Evolutionary conservation across 1,140 invertebrate genomes (phyloP), one percentile per base, ranked within the genome.

Genomic region (Leucophenga varia): DNA sequence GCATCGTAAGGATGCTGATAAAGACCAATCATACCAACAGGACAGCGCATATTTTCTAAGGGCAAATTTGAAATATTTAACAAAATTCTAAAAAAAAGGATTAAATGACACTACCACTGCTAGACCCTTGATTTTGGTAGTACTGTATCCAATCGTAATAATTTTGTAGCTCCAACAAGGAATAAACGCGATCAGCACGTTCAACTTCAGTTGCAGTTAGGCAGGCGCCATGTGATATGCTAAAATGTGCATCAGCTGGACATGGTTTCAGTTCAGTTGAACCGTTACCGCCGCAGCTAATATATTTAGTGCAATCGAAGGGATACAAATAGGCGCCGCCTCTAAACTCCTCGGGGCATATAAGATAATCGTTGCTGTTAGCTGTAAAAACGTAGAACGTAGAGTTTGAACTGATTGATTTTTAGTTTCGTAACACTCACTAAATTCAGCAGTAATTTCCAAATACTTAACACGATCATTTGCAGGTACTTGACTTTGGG

Each of bases 1-100:
- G 85, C 84, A 45, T 83, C 78, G 0, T 72, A 57, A 1, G 78
- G 78, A 63, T 84, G 83, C 3, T 82, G 77, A 52, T 81, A 83
- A 25, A 77, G 72, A 0, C 85, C 84, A 0, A 77, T 82, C 2
- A 77, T 70, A 8, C 77, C 77, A 12, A 54, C 13, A 0, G 84
- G 83, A 61, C 84, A 86, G 1, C 10, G 22, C 10, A 25, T 6
- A 6, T 5, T 25, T 5, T 6, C 22, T 25, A 25, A 25, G 22
- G 5, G 5, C 22, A 25, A 25, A 6, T 25, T 6, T 6, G 10
- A 25, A 6, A 25, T 25, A 25, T 25, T 25, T 10, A 25, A 25
- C 22, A 10, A 5, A 25, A 10, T 5, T 25, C 10, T 6, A 6
- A 6, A 10, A 10, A 25, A 25, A 25, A 25, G 22, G 22, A 6